Evolutionary conservation across 2,113 vertebrate genomes (phyloP), one percentile per base, ranked within the genome.

Genomic region (Girardinichthys multiradiatus): DNA sequence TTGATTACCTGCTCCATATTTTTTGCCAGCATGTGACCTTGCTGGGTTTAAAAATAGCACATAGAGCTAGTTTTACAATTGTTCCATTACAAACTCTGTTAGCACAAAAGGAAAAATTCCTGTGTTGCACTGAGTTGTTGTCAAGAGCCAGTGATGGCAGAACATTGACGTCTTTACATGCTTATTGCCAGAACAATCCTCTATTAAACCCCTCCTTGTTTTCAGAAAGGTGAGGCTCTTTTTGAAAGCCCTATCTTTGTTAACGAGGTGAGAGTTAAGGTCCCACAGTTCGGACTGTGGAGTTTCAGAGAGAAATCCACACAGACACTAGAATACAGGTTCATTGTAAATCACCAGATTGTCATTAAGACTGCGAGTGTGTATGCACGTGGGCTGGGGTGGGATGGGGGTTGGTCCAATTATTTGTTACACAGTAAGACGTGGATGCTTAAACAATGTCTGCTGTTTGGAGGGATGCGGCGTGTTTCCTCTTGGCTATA

Each of bases 21-120:
- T 63, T 76, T 58, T 35, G 58, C 73, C 81, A 80, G 45, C 13
- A 2, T 69, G 71, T 90, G 89, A 91, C 86, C 69, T 93, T 83
- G 90, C 45, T 15, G 57, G 8, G 14, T 54, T 76, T 91, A 91
- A 90, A 92, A 90, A 92, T 93, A 93, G 81, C 37, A 21, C 1
- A 2, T 1, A 11, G 21, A 59, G 27, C 29, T 28, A 2, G 62
- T 64, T 45, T 77, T 58, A 59, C 57, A n/a, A 87, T 91, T 88
- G 73, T 89, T 91, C 86, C 85, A 77, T 88, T 72, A 14, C 54
- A 27, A 68, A 85, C 76, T 29, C 59, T 48, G 60, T 78, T 79
- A 61, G 75, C 86, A 91, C 82, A 92, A 91, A 89, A 70, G 76
- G 80, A 68, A 85, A 89, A 91, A 92, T 93, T 89, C 90, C 87